These are phyloP conservation scores for Athalia rosae DNA, from an alignment of 2,888 invertebrate species.

Conservation along the genomic window DNA sequence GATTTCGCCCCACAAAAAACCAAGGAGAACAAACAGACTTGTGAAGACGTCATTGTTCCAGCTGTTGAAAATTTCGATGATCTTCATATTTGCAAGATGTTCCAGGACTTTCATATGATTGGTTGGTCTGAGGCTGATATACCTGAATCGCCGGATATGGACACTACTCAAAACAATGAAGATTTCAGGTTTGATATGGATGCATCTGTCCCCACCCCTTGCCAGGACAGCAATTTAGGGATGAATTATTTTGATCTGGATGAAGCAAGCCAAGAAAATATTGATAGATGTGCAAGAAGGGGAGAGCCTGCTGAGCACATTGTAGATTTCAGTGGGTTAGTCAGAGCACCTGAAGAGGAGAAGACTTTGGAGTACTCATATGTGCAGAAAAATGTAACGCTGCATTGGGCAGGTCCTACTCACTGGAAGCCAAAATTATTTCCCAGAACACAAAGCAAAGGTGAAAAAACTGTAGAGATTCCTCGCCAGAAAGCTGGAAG, in stretches of 20 bases:
- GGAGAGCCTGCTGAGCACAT: constrained; percentile 54
- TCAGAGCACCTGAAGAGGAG: constrained; percentile 46
- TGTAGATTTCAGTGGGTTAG: constrained; percentile 56
- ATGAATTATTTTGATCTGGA: constrained; percentile 52
- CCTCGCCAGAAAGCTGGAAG: constrained; percentile 52
- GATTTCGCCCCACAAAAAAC: constrained; percentile 51
- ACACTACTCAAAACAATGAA: constrained; percentile 18
- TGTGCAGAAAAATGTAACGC: constrained; percentile 53
- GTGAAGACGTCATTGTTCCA: constrained; percentile 53
- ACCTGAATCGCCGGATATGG: not conserved
- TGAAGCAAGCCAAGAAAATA: constrained; percentile 49
- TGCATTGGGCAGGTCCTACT: constrained; percentile 86
- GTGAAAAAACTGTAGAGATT: constrained; percentile 44
- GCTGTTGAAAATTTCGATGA: constrained; percentile 69
- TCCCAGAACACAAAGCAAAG: constrained; percentile 67
- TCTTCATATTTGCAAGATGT: constrained; percentile 77
- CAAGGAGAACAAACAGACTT: constrained; percentile 31
- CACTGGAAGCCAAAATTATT: constrained; percentile 80
- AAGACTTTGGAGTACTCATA: constrained; percentile 63
- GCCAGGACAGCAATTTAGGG: constrained; percentile 17
- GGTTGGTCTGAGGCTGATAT: constrained; percentile 78
- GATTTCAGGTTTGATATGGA: constrained; percentile 60
- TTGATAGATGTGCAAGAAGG: constrained; percentile 47
- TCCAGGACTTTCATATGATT: constrained; percentile 78
- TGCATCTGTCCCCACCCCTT: constrained; percentile 57